Evolutionary conservation across 30 jellyfish, hydroid and myxozoan species (phyloP), one percentile per base, ranked within the genome.

Genomic region (Turritopsis dohrnii): DNA sequence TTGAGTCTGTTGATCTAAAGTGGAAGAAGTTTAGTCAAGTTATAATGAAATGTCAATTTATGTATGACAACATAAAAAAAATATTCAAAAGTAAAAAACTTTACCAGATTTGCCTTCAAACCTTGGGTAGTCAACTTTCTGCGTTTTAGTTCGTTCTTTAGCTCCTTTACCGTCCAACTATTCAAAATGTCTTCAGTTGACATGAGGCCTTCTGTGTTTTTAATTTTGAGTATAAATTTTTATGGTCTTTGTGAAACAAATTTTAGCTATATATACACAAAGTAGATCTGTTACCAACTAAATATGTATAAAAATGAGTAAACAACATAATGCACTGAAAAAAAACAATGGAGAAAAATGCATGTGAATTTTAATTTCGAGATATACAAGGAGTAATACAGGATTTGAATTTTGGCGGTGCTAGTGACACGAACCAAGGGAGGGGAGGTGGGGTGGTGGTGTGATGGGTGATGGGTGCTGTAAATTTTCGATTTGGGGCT

Each of bases 81-180:
- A 69, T n/a, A 9, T 7, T 23, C 8, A 0, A 69, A 69, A n/a
- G 8, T 23, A 69, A 7, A 69, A 27, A 27, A 18, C 19, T 21
- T n/a, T 74, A 74, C 83, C 83, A 74, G 60, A 21, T n/a, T 41
- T 7, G 71, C 53, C 41, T 74, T 74, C 24, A 26, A 29, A 8
- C 83, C 83, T 9, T 74, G 9, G 21, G 17, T 23, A 9, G 73
- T n/a, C 41, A 74, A 0, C 17, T 74, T 74, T 21, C 83, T 74
- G 18, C 65, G 53, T 29, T 23, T 74, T 74, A 74, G 23, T 74
- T 74, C 83, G 9, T 26, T 29, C 60, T 23, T 28, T 41, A 74
- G 60, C 65, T 74, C 65, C 41, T 74, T 74, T 20, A 74, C 83
- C 23, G 83, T 23, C 83, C 83, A 74, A 74, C 27, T 21, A 74